Evolutionary conservation across 2,888 invertebrate species (phyloP).

Genomic region (Hoplodrina blanda): DNA sequence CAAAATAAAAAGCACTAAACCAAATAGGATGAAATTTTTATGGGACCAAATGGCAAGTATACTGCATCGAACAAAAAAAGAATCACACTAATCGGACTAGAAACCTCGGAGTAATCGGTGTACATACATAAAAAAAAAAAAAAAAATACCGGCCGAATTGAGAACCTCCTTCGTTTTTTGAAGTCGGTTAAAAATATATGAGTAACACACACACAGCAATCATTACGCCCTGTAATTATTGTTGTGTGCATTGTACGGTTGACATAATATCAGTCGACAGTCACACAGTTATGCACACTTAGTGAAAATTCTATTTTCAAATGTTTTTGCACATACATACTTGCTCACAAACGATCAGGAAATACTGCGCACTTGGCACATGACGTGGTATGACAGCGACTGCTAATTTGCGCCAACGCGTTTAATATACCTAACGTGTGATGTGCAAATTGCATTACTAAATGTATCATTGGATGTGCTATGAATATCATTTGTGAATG

Average conservation of each 20-base stretch:
- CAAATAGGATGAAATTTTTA: no score
- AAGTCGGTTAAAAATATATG: no score
- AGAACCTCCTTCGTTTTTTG: no score
- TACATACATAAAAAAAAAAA: no score
- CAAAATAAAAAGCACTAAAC: no score
- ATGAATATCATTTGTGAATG: conserved; percentile 20
- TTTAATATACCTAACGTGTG: conserved; percentile 22
- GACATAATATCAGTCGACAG: background rate
- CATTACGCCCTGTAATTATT: background rate
- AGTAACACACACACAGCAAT: background rate
- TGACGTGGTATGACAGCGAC: conserved; percentile 35
- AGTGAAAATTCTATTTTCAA: conserved; percentile 8
- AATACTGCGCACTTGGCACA: conserved; percentile 61
- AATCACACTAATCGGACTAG: no score
- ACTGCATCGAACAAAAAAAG: no score
- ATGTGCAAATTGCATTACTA: conserved; percentile 47
- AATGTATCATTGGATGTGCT: conserved; percentile 27
- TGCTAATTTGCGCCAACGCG: conserved; percentile 58
- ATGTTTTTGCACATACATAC: background rate
- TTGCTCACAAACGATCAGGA: conserved; percentile 45
- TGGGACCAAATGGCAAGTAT: no score
- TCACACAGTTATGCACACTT: background rate
- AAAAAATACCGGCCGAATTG: no score
- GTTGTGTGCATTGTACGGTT: no score
- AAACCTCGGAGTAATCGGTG: no score